These are phyloP conservation scores for Callosobruchus maculatus DNA, from an alignment of 2,888 invertebrate species.

Conservation along the genomic window DNA sequence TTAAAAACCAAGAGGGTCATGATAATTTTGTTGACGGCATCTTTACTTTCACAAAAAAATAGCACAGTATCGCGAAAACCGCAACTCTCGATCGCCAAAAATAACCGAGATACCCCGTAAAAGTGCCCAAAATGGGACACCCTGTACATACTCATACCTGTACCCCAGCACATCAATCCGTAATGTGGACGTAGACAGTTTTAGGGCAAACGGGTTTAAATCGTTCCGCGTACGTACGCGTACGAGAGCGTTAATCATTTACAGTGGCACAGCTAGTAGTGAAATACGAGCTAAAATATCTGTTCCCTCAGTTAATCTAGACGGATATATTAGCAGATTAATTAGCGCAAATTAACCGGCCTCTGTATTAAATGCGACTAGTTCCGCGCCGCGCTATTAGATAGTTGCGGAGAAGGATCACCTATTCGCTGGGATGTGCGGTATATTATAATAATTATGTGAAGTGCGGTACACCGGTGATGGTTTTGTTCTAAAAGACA, in stretches of 20 bases:
- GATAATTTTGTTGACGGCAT: too few relatives aligned
- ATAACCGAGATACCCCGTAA: too few relatives aligned
- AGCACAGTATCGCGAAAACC: too few relatives aligned
- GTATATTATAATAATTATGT: too few relatives aligned
- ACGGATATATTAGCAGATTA: neutral
- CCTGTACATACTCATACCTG: too few relatives aligned
- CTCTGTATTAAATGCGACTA: neutral
- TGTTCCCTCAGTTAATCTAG: neutral
- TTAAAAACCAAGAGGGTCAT: too few relatives aligned
- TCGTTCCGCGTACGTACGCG: neutral
- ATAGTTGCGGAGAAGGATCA: neutral
- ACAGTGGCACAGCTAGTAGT: neutral
- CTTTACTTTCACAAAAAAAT: too few relatives aligned
- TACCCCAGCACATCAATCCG: neutral
- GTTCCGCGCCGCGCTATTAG: neutral
- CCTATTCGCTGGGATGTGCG: neutral
- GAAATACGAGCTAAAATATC: neutral
- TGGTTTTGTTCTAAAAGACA: too few relatives aligned
- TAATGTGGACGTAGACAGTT: neutral
- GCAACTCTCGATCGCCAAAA: too few relatives aligned
- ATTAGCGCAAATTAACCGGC: neutral
- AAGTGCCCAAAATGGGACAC: too few relatives aligned
- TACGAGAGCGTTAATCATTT: neutral
- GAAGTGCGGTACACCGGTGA: too few relatives aligned
- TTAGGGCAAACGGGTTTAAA: neutral